Percentiles rank a stretch among this genome's conserved stretches.
Evolutionary conservation across 2,113 vertebrate genomes (phyloP).

Genomic region (Synodontis membranacea): DNA sequence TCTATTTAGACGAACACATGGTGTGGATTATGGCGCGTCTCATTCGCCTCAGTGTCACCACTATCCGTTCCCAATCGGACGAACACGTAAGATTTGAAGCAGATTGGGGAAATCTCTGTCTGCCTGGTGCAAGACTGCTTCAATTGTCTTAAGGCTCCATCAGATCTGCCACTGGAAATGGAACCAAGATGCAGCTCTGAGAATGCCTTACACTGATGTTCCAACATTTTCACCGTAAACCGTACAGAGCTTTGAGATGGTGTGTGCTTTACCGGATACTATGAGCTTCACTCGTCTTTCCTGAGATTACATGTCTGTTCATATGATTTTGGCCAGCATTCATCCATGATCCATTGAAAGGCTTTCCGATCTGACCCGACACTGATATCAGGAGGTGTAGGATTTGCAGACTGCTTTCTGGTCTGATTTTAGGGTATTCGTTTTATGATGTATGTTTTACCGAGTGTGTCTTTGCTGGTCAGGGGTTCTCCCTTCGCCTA

Average conservation of each 20-base stretch:
- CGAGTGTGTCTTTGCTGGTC: not conserved
- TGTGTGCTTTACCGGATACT: not conserved
- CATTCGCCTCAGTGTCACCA: slow-evolving; percentile 27
- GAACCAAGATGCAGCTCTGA: slow-evolving; percentile 18
- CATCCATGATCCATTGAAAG: not conserved
- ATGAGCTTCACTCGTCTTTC: slow-evolving; percentile 3
- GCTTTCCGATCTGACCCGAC: not conserved
- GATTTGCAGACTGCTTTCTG: not conserved
- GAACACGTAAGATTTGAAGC: slow-evolving; percentile 32
- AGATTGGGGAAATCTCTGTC: slow-evolving; percentile 40
- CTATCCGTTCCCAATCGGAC: slow-evolving; percentile 16
- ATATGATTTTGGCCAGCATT: not conserved
- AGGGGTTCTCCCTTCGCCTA: slow-evolving; percentile 24
- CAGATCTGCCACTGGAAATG: slow-evolving; percentile 55
- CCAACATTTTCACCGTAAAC: slow-evolving; percentile 28
- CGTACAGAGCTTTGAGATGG: not conserved
- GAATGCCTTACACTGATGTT: not conserved
- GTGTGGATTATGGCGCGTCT: slow-evolving; percentile 38
- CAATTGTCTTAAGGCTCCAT: slow-evolving; percentile 47
- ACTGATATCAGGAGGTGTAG: not conserved
- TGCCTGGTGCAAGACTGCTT: slow-evolving; percentile 7
- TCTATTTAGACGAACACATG: slow-evolving; percentile 39
- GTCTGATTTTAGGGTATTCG: not conserved
- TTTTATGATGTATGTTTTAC: slow-evolving; percentile 9
- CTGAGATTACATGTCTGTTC: not conserved